Evolutionary conservation across 2,888 invertebrate species (phyloP), one percentile per base, ranked within the genome.

Genomic region (Oxycera nigricornis): DNA sequence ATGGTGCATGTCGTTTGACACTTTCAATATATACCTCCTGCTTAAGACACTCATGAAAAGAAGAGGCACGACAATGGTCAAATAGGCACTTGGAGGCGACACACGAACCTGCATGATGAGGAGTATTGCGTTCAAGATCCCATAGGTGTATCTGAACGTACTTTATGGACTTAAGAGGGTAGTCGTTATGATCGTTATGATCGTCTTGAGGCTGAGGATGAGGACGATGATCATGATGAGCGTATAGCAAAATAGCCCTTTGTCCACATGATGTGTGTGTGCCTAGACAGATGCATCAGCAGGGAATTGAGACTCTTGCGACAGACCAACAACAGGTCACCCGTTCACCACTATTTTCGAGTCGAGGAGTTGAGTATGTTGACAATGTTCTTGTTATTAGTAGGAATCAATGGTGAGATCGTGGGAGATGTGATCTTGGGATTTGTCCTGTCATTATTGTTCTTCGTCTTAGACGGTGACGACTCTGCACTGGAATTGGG

Each of bases 71-170:
- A 65, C 65, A 65, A 65, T 65, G 24, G 65, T 65, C 65, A 41
- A 65, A 65, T 65, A 17, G 65, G 52, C 22, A 70, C 70, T 70
- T 52, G 31, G 52, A 70, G 70, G 70, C 70, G 70, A 70, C 70
- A 52, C 52, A 70, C 55, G 70, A 70, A 35, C 24, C 24, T 35
- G 46, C n/a, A 9, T 11, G 59, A 30, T 65, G 35, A 3, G 46
- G 46, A 65, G 41, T 39, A 65, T 24, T 65, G 39, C 30, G 35
- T 24, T 39, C 11, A 26, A 39, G 65, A 39, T 41, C 30, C 65
- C 17, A 46, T 46, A 46, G 46, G 46, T 46, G 46, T 46, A 46
- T 46, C 46, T 46, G 46, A 14, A 46, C n/a, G 46, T 46, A 46
- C 17, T 46, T 46, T 46, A 17, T 46, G 11, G 6, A 17, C 14